phyloP scores from a whole-genome alignment of 2,888 invertebrate species.

The Drosophila neotestacea region DNA sequence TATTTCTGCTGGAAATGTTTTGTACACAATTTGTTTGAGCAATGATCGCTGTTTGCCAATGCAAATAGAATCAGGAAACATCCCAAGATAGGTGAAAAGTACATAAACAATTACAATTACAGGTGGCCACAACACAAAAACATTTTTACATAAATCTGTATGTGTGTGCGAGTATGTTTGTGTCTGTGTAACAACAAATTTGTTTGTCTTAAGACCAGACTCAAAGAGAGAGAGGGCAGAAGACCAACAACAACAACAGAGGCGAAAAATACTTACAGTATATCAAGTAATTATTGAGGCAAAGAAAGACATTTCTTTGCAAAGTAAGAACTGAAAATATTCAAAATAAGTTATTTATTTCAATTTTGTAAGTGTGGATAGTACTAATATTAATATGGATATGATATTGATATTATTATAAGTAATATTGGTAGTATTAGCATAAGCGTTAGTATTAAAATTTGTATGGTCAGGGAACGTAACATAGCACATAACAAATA shows the following conservation, averaged over 20 bases:
- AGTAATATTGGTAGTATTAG: too few species aligned
- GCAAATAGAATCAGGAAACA: slow-evolving; percentile 54
- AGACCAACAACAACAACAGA: slow-evolving; percentile 47
- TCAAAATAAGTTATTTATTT: too few species aligned
- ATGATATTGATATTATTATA: too few species aligned
- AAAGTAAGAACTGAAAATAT: too few species aligned
- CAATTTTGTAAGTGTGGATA: too few species aligned
- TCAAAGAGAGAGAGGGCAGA: slow-evolving; percentile 56
- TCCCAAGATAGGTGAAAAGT: slow-evolving; percentile 39
- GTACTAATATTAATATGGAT: too few species aligned
- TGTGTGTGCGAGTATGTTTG: not conserved
- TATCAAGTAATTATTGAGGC: slow-evolving; percentile 1
- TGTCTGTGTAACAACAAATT: slow-evolving; percentile 7
- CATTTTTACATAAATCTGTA: slow-evolving; percentile 11
- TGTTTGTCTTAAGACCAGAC: slow-evolving; percentile 58
- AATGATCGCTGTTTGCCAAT: slow-evolving; percentile 25
- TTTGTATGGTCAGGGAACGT: too few species aligned
- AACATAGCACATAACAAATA: too few species aligned
- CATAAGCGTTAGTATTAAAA: too few species aligned
- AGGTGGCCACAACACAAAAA: slow-evolving; percentile 40
- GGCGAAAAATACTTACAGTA: slow-evolving; percentile 46
- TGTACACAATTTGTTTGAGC: slow-evolving; percentile 60
- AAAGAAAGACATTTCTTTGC: too few species aligned
- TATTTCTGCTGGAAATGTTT: slow-evolving; percentile 59
- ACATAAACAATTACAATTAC: slow-evolving; percentile 47